Percentiles rank a stretch among this genome's conserved stretches.
Conservation (phyloP, 2,888 invertebrate species). For the Drosophila anceps region DNA sequence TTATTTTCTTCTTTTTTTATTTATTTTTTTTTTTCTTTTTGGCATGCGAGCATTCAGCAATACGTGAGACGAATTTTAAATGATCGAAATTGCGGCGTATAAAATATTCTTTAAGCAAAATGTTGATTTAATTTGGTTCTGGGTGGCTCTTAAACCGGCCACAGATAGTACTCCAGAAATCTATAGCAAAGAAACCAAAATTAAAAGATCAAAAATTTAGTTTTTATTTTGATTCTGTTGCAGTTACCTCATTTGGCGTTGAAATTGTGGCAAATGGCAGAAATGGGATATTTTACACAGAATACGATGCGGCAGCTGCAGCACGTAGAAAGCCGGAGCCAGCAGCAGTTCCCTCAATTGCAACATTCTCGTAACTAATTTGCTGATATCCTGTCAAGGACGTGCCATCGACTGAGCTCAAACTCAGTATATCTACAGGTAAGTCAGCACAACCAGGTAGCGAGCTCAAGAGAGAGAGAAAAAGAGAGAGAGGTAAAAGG, state of each 20-base stretch:
- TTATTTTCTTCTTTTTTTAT: background rate
- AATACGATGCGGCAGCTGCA: constrained; percentile 43
- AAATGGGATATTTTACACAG: constrained; percentile 23
- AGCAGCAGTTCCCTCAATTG: constrained; percentile 21
- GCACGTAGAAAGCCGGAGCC: constrained; percentile 19
- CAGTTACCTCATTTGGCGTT: constrained; percentile 47
- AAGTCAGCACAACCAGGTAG: constrained; percentile 11
- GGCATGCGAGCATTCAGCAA: constrained; percentile 11
- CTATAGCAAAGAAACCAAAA: constrained; percentile 18
- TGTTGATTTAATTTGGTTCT: constrained; percentile 23
- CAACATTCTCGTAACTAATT: constrained; percentile 17
- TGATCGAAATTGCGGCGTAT: constrained; percentile 27
- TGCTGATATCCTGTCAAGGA: constrained; percentile 9
- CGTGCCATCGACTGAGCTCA: constrained; percentile 18
- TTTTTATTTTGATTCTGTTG: background rate
- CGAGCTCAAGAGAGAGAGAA: background rate
- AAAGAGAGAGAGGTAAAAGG: background rate
- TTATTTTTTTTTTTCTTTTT: constrained; percentile 33
- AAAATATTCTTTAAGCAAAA: constrained; percentile 7
- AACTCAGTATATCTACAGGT: constrained; percentile 11
- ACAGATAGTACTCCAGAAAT: constrained; percentile 54
- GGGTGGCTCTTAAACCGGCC: constrained; percentile 39
- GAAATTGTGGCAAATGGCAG: constrained; percentile 45
- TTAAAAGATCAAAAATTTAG: background rate
- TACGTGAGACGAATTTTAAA: constrained; percentile 39